These are phyloP conservation scores for Nanorana parkeri DNA, from an alignment of 2,113 vertebrate species.

Conservation along the genomic window DNA sequence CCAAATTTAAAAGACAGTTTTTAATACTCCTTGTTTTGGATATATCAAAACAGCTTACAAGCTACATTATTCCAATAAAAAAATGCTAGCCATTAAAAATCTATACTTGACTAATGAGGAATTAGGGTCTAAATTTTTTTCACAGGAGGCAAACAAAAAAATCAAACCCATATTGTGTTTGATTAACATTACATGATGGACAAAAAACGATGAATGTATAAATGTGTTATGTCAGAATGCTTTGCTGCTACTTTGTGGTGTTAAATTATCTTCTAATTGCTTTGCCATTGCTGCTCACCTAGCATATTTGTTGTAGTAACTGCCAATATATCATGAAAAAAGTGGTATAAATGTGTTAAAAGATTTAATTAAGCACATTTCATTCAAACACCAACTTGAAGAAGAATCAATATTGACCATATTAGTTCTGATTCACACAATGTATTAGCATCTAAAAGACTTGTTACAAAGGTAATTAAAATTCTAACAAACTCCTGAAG, in stretches of 20 bases:
- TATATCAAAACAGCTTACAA: neutral
- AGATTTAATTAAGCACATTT: constrained; percentile 12
- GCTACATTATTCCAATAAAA: constrained; percentile 7
- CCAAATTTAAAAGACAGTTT: neutral
- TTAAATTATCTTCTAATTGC: neutral
- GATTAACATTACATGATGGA: constrained; percentile 9
- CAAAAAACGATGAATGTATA: neutral
- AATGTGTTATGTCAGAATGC: neutral
- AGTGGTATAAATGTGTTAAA: neutral
- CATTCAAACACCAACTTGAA: constrained; percentile 1
- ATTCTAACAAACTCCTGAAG: constrained; percentile 8
- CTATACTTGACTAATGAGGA: constrained; percentile 35
- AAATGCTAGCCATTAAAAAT: neutral
- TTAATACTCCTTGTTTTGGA: constrained; percentile 1
- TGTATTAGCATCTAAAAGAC: constrained; percentile 27
- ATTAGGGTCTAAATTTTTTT: constrained; percentile 1
- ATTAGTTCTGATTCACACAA: constrained; percentile 10
- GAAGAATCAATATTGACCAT: constrained; percentile 27
- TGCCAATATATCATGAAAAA: constrained; percentile 12
- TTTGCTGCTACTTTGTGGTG: neutral
- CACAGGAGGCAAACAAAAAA: neutral
- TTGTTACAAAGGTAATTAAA: constrained; percentile 34
- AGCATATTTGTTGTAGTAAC: neutral
- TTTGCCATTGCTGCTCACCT: neutral
- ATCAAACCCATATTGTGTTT: neutral